These are phyloP conservation scores for Atta cephalotes DNA, from an alignment of 1,140 invertebrate genomes.

Conservation along the genomic window DNA sequence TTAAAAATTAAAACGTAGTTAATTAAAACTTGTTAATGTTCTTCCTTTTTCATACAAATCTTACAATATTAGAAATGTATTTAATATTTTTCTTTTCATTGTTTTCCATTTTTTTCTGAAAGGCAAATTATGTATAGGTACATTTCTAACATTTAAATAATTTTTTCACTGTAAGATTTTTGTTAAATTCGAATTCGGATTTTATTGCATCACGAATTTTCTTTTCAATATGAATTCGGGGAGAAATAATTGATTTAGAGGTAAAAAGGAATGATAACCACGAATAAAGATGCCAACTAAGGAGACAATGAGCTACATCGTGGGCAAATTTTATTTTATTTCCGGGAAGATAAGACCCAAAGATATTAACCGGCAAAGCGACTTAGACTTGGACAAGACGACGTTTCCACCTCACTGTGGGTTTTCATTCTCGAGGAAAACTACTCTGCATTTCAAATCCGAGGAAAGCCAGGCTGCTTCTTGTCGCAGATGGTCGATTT, in stretches of 20 bases:
- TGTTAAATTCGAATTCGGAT: constrained; percentile 30
- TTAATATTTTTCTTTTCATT: constrained; percentile 19
- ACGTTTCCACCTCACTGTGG: constrained; percentile 68
- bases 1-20: too few relatives aligned
- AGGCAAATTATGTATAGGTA: constrained; percentile 3
- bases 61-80: constrained; percentile 7
- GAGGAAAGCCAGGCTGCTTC: constrained; percentile 71
- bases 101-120: not conserved
- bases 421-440: constrained; percentile 66
- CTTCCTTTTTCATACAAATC: not conserved
- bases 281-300: constrained; percentile 52
- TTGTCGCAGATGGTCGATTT: constrained; percentile 73
- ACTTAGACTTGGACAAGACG: constrained; percentile 72
- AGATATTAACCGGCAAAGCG: constrained; percentile 73
- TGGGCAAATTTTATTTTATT: constrained; percentile 56
- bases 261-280: constrained; percentile 23
- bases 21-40: too few relatives aligned
- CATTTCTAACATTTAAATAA: constrained; percentile 31
- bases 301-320: constrained; percentile 49
- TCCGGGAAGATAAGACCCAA: constrained; percentile 42
- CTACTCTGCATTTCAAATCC: constrained; percentile 76
- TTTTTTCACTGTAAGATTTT: constrained; percentile 29
- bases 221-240: constrained; percentile 23
- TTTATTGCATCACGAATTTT: constrained; percentile 38
- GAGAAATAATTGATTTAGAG: constrained; percentile 22